A percentile compares a stretch with the other conserved stretches of the same genome.
These are phyloP conservation scores for Xenotilapia flavipinnis DNA, from an alignment of 2,113 vertebrate species.

Conservation along the genomic window DNA sequence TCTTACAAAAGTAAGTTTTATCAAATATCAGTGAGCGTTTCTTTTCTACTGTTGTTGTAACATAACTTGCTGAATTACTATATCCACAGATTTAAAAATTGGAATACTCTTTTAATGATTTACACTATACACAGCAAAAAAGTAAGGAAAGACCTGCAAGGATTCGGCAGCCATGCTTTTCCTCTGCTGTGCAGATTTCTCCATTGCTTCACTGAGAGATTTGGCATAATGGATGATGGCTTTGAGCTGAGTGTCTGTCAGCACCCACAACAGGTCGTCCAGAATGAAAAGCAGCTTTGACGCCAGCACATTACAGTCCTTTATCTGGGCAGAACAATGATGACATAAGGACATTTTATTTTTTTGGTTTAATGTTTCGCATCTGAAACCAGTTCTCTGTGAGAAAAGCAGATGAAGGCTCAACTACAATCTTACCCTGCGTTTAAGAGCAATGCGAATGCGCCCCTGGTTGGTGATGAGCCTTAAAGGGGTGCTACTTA, in stretches of 20 bases:
- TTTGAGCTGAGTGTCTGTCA: slow-evolving; percentile 95
- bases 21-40: neutral
- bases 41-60: neutral
- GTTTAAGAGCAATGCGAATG: slow-evolving; percentile 92
- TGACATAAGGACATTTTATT: neutral
- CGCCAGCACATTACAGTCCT: slow-evolving; percentile 93
- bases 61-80: neutral
- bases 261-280: slow-evolving; percentile 96
- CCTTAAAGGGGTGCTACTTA: slow-evolving; percentile 85
- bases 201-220: slow-evolving; percentile 93
- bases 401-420: neutral
- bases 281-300: slow-evolving; percentile 95
- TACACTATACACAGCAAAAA: neutral
- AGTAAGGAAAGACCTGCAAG: slow-evolving; percentile 57
- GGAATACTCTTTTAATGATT: neutral
- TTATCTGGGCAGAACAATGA: slow-evolving; percentile 74
- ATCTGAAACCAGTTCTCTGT: neutral
- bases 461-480: slow-evolving; percentile 96
- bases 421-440: slow-evolving; percentile 77
- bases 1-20: neutral
- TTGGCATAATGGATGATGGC: slow-evolving; percentile 96
- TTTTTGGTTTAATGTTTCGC: neutral
- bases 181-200: slow-evolving; percentile 92
- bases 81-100: neutral
- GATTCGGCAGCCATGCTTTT: slow-evolving; percentile 77